Conservation (phyloP, 2,888 invertebrate genomes). For the Leptothorax acervorum region DNA sequence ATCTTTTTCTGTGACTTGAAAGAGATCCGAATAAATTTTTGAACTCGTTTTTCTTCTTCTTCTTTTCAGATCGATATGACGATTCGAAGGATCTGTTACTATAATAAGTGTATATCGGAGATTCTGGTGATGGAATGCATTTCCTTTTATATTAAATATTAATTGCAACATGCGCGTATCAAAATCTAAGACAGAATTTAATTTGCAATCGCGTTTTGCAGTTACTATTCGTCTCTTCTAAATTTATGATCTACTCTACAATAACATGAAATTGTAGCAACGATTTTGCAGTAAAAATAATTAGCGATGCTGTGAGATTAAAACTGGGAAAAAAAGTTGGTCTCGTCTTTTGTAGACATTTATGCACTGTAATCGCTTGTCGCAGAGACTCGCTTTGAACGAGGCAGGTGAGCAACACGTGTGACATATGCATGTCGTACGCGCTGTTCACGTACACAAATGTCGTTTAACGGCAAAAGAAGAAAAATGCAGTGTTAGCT, state of each 20-base stretch:
- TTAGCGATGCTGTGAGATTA: background rate
- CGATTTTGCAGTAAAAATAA: constrained; percentile 4
- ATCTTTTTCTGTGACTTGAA: too few species aligned
- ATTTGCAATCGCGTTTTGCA: background rate
- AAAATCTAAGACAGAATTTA: background rate
- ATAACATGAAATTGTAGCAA: background rate
- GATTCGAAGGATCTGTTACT: too few species aligned
- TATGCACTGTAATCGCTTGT: background rate
- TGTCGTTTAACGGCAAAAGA: constrained; percentile 19
- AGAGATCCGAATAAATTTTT: too few species aligned
- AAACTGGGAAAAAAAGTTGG: background rate
- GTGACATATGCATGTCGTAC: constrained; percentile 6
- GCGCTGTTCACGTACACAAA: background rate
- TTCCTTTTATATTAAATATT: too few species aligned
- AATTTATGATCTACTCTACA: background rate
- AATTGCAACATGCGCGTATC: too few species aligned
- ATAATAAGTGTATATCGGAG: too few species aligned
- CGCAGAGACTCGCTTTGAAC: background rate
- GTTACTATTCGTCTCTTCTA: background rate
- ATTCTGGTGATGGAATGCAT: too few species aligned
- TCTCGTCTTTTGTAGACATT: background rate
- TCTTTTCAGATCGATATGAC: too few species aligned
- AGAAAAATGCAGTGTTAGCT: constrained; percentile 31
- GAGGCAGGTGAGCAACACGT: constrained; percentile 34
- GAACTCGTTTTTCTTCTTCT: too few species aligned